Evolutionary conservation across 2,797 vertebrate genomes (phyloP).

Genomic region (Monodelphis domestica): DNA sequence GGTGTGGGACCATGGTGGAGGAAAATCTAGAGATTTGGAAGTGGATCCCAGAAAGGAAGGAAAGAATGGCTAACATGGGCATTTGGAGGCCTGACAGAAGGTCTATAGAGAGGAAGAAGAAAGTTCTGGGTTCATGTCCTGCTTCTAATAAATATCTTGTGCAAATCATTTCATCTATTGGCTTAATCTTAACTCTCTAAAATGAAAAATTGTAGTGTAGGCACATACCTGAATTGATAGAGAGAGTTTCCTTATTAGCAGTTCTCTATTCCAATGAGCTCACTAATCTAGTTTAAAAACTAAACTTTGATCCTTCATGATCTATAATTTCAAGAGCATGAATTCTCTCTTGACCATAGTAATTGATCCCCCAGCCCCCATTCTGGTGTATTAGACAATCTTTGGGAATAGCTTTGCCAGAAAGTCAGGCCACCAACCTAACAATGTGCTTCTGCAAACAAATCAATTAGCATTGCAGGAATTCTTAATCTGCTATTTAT

Average conservation of each 20-base stretch:
- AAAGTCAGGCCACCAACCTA: background rate
- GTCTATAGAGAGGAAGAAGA: background rate
- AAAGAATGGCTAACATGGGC: background rate
- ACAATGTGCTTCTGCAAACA: background rate
- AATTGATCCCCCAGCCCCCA: background rate
- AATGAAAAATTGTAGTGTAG: background rate
- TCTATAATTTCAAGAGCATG: background rate
- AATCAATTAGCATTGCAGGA: background rate
- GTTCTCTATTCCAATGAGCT: background rate
- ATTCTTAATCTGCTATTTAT: background rate
- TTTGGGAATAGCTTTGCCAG: background rate
- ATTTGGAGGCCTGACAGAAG: background rate
- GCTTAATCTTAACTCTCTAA: background rate
- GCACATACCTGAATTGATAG: background rate
- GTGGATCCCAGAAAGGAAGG: background rate
- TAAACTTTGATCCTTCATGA: background rate
- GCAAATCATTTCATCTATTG: background rate
- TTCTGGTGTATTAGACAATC: background rate
- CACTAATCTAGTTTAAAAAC: background rate
- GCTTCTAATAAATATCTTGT: background rate
- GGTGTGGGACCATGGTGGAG: background rate
- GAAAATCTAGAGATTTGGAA: background rate
- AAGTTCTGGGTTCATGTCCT: background rate
- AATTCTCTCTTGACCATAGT: background rate
- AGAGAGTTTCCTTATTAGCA: background rate